phyloP scores from a whole-genome alignment of 1,140 invertebrate genomes.

The Meloidogyne exigua region DNA sequence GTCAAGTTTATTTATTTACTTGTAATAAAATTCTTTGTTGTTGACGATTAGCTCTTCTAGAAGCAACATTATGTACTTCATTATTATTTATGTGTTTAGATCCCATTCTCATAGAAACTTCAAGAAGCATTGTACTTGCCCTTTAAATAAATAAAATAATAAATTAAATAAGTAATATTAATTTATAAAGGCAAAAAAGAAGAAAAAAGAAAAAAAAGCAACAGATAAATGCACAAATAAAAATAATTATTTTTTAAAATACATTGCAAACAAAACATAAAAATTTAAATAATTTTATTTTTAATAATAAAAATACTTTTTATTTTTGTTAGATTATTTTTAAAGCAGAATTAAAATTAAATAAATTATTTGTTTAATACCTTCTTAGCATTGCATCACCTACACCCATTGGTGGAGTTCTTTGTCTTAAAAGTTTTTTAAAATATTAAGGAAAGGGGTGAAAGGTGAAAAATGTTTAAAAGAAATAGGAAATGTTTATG shows the following conservation, averaged over 20 bases:
- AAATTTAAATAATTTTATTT: too few species aligned
- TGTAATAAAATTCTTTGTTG: conserved; percentile 60
- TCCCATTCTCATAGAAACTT: conserved; percentile 64
- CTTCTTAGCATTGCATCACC: conserved; percentile 25
- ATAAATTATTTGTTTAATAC: not conserved
- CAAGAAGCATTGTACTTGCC: conserved; percentile 61
- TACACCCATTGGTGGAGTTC: conserved; percentile 5
- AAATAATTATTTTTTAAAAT: too few species aligned
- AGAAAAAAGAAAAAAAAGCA: too few species aligned
- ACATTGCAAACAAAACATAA: too few species aligned
- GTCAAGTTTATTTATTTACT: conserved; percentile 36
- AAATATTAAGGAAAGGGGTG: not conserved
- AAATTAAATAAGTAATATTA: not conserved
- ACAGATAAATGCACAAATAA: too few species aligned
- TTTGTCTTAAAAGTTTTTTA: conserved; percentile 32
- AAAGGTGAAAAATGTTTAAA: conserved; percentile 3
- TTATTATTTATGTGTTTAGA: conserved; percentile 47
- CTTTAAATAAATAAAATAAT: conserved; percentile 35
- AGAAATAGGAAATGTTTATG: not conserved
- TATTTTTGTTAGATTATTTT: too few species aligned
- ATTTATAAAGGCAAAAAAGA: not conserved
- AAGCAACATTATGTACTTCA: conserved; percentile 56
- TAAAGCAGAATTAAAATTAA: too few species aligned
- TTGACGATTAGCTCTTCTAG: conserved; percentile 56
- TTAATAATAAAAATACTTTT: too few species aligned